Conservation (phyloP, 37 sponge, comb jelly and placozoan species). For the Mnemiopsis leidyi region DNA sequence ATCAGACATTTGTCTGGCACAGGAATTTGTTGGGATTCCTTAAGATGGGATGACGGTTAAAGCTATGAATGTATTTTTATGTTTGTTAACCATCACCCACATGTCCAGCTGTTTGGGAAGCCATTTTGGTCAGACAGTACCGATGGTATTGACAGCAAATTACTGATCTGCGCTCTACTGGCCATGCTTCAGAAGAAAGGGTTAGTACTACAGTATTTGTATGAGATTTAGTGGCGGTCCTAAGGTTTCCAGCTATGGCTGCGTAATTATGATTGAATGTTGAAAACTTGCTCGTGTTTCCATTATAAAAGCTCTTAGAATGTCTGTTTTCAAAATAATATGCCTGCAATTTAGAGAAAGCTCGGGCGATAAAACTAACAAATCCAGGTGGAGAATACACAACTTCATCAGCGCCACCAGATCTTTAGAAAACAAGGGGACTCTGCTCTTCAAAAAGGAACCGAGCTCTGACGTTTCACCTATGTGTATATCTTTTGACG, state of each 20-base stretch:
- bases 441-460: slow-evolving; percentile 37
- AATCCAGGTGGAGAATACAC: slow-evolving; percentile 52
- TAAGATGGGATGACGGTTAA: too few species aligned
- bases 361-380: too few species aligned
- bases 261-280: too few species aligned
- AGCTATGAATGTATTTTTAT: background rate
- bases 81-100: background rate
- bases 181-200: slow-evolving; percentile 57
- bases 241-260: too few species aligned
- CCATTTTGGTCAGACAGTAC: slow-evolving; percentile 64
- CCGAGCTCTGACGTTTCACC: slow-evolving; percentile 37
- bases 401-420: slow-evolving; percentile 61
- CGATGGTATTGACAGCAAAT: slow-evolving; percentile 63
- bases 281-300: too few species aligned
- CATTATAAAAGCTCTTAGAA: too few species aligned
- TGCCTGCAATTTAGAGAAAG: too few species aligned
- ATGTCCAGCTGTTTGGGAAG: slow-evolving; percentile 20
- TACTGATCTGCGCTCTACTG: slow-evolving; percentile 51
- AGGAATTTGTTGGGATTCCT: too few species aligned
- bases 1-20: too few species aligned
- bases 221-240: too few species aligned
- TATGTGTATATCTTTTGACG: slow-evolving; percentile 60
- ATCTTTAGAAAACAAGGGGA: slow-evolving; percentile 62
- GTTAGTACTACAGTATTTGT: background rate
- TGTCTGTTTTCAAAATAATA: too few species aligned